Percentiles rank a stretch among this genome's conserved stretches.
phyloP scores from a whole-genome alignment of 37 sponge, comb jelly and placozoan genomes.

The Axinella damicornis region DNA sequence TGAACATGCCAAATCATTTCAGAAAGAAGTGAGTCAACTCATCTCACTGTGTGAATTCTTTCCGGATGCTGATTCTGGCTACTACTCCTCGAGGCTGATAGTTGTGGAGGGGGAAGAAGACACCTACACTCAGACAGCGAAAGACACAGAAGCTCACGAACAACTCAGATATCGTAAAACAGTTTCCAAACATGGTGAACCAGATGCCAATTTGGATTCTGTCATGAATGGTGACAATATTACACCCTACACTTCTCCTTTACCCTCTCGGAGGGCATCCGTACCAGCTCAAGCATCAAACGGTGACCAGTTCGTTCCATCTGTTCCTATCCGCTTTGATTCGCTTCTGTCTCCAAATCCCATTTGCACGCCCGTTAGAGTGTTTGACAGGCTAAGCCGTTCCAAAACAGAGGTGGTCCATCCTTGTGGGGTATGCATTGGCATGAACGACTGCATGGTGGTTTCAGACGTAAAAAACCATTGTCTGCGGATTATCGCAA shows the following conservation, averaged over 20 bases:
- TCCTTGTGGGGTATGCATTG: slow-evolving; percentile 3
- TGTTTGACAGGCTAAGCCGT: slow-evolving; percentile 38
- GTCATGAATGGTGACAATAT: not conserved
- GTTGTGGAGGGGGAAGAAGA: slow-evolving; percentile 18
- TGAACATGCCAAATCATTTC: not conserved
- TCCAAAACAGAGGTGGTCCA: slow-evolving; percentile 24
- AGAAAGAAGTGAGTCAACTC: not conserved
- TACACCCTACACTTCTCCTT: not conserved
- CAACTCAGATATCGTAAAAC: not conserved
- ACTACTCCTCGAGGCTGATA: slow-evolving; percentile 42
- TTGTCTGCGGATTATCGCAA: slow-evolving; percentile 5
- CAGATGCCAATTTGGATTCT: not conserved
- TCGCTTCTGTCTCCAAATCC: slow-evolving; percentile 16
- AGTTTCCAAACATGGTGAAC: not conserved
- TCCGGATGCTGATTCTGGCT: slow-evolving; percentile 58
- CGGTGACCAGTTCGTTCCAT: not conserved
- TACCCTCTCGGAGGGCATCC: not conserved
- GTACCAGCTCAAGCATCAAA: not conserved
- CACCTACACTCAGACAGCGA: not conserved
- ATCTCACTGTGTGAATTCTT: slow-evolving; percentile 42
- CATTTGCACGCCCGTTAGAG: slow-evolving; percentile 8
- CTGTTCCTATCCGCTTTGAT: slow-evolving; percentile 35
- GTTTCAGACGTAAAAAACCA: not conserved
- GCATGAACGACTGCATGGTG: not conserved
- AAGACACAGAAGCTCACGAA: no score